phyloP scores from a whole-genome alignment of 2,113 vertebrate species.

The Ariopsis seemanni region DNA sequence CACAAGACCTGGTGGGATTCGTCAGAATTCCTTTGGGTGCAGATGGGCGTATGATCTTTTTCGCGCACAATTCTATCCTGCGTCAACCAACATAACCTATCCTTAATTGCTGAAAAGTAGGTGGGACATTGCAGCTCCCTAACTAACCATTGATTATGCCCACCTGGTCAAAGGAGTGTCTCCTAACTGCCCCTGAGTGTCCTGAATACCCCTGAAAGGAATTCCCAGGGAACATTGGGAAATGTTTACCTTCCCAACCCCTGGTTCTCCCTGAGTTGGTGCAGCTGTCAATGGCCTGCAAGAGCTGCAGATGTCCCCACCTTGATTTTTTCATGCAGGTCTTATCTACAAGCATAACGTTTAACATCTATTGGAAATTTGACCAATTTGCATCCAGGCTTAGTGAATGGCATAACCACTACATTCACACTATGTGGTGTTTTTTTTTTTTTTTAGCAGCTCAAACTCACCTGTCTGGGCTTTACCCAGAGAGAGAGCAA shows the following conservation, averaged over 20 bases:
- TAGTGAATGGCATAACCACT: neutral
- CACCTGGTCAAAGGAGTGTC: neutral
- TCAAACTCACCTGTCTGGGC: no score
- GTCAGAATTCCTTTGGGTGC: neutral
- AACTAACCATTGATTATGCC: neutral
- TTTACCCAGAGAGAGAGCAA: neutral
- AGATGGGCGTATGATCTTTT: neutral
- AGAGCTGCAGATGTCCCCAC: neutral
- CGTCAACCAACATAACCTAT: neutral
- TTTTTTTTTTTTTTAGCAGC: no score
- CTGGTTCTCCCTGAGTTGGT: neutral
- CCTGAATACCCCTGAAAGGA: neutral
- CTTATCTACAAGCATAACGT: neutral
- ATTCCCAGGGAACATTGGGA: neutral
- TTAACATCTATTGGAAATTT: neutral
- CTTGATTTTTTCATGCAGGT: neutral
- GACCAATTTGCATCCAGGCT: neutral
- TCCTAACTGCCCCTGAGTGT: neutral
- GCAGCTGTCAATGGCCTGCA: no score
- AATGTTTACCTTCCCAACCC: neutral
- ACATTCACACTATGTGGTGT: neutral
- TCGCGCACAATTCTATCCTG: neutral
- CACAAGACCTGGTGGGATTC: neutral
- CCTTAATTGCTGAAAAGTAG: neutral
- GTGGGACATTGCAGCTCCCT: neutral